Conservation (phyloP, 2,113 vertebrate species). For the Dermatemys mawii region DNA sequence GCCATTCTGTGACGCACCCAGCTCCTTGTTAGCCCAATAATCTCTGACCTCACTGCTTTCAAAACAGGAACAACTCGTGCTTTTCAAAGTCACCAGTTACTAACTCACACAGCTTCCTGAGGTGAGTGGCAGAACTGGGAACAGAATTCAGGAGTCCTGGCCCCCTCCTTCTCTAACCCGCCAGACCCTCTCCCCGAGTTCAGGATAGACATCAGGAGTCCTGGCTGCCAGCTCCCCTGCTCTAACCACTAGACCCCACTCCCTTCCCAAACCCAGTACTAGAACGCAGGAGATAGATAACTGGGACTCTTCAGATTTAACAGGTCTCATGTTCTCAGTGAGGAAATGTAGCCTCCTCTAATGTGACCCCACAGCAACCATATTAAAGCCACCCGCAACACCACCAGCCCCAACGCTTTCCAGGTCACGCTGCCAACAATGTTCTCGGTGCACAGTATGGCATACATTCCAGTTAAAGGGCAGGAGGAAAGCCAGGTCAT, state of each 20-base stretch:
- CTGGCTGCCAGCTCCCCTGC: neutral
- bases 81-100: neutral
- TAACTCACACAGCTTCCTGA: neutral
- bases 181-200: too few species aligned
- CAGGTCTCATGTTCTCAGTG: too few species aligned
- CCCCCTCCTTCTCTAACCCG: neutral
- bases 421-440: neutral
- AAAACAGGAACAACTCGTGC: neutral
- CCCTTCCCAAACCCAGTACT: too few species aligned
- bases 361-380: neutral
- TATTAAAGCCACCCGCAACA: neutral
- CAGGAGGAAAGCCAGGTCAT: neutral
- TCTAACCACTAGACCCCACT: neutral
- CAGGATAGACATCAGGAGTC: too few species aligned
- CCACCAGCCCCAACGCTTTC: neutral
- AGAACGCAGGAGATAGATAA: too few species aligned
- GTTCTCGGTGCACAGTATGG: neutral
- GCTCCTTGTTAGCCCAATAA: neutral
- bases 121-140: neutral
- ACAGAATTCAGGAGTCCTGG: neutral
- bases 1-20: neutral
- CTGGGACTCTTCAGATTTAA: too few species aligned
- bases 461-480: neutral
- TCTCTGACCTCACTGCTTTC: neutral
- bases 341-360: neutral